Conservation (phyloP, 2,113 vertebrate genomes). For the Psittacus erithacus region DNA sequence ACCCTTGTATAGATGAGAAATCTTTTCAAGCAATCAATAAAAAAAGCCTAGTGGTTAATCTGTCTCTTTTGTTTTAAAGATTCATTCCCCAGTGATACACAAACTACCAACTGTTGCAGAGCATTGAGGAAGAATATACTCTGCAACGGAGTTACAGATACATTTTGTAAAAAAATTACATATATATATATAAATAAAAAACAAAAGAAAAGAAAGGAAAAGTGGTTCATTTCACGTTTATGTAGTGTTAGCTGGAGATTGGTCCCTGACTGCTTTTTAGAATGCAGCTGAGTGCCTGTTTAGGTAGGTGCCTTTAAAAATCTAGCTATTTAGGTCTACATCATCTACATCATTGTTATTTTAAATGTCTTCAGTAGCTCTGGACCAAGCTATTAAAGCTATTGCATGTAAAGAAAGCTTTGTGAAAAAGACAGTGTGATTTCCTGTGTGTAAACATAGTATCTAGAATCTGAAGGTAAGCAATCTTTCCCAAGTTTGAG, state of each 20-base stretch:
- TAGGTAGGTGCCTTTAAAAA: background rate
- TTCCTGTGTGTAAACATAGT: background rate
- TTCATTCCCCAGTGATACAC: background rate
- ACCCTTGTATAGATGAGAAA: background rate
- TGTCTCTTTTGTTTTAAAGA: background rate
- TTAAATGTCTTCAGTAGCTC: background rate
- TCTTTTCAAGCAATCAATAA: background rate
- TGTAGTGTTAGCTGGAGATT: background rate
- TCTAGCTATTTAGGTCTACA: background rate
- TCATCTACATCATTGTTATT: background rate
- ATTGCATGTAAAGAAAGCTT: background rate
- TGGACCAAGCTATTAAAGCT: background rate
- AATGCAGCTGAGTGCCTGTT: background rate
- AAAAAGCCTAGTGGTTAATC: background rate
- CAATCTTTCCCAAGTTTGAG: background rate
- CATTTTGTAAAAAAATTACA: background rate
- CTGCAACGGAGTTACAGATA: background rate
- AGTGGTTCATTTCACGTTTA: background rate
- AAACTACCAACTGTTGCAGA: background rate
- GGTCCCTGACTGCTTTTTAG: background rate
- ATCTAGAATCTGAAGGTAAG: background rate
- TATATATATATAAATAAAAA: background rate
- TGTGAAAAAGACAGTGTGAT: background rate
- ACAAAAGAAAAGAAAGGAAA: background rate
- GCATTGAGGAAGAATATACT: background rate